Percentiles rank a stretch among this genome's conserved stretches.
Conservation (phyloP, 2,113 vertebrate species). For the Trochalopteron elliotii region DNA sequence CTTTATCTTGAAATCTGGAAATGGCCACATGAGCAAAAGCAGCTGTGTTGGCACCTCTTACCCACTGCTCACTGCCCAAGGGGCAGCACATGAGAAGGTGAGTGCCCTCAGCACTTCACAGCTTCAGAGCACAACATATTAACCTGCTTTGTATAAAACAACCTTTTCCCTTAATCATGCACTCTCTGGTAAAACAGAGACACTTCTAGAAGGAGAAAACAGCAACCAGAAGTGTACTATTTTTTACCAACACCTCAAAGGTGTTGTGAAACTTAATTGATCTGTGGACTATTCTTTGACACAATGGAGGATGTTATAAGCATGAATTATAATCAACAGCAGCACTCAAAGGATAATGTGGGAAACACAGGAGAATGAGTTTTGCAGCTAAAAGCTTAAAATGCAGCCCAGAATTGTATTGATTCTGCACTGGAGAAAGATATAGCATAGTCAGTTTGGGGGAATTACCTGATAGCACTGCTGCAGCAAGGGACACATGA, state of each 20-base stretch:
- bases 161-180: neutral
- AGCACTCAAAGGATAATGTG: neutral
- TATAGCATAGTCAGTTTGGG: neutral
- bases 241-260: neutral
- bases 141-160: neutral
- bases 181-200: neutral
- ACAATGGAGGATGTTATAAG: neutral
- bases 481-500: neutral
- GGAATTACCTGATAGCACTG: neutral
- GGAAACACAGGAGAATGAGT: neutral
- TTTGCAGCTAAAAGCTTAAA: constrained; percentile 12
- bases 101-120: neutral
- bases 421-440: neutral
- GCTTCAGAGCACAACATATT: neutral
- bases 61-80: neutral
- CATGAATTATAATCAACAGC: neutral
- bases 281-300: neutral
- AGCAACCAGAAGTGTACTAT: neutral
- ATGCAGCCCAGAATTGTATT: neutral
- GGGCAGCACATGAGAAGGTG: neutral
- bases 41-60: neutral
- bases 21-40: neutral
- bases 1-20: neutral
- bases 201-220: neutral
- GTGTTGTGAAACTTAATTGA: neutral